phyloP scores from a whole-genome alignment of 1,140 invertebrate species.

The Choristoneura fumiferana region DNA sequence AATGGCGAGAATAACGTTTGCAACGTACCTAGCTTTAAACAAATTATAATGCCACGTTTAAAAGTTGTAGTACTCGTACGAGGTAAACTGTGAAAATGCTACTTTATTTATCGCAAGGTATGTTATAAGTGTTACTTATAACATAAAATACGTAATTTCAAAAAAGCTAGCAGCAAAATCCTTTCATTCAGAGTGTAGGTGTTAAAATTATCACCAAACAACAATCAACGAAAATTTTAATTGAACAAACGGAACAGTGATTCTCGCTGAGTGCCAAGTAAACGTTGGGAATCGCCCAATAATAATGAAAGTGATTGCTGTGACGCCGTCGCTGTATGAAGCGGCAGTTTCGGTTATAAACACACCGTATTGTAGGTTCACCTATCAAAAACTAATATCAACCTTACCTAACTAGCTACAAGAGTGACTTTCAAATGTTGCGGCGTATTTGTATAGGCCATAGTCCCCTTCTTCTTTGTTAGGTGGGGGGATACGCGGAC shows the following conservation, averaged over 20 bases:
- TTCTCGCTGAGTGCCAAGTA: conserved; percentile 61
- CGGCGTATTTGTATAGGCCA: conserved; percentile 29
- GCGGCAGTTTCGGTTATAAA: conserved; percentile 76
- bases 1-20: neutral
- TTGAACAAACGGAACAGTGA: conserved; percentile 64
- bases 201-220: conserved; percentile 40
- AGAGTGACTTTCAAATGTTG: neutral
- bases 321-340: conserved; percentile 75
- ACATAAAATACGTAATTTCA: no score
- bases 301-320: conserved; percentile 77
- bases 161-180: no score
- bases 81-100: no score
- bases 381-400: conserved; percentile 36
- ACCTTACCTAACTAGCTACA: neutral
- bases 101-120: no score
- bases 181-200: neutral
- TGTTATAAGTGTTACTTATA: no score
- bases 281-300: conserved; percentile 75
- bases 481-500: conserved; percentile 50
- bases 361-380: conserved; percentile 63
- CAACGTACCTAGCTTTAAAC: neutral
- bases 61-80: no score
- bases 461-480: conserved; percentile 51
- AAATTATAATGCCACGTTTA: neutral
- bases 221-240: conserved; percentile 62